These are phyloP conservation scores for Mormyrus proboscirostris DNA, from an alignment of 2,797 vertebrate genomes.

Conservation along the genomic window DNA sequence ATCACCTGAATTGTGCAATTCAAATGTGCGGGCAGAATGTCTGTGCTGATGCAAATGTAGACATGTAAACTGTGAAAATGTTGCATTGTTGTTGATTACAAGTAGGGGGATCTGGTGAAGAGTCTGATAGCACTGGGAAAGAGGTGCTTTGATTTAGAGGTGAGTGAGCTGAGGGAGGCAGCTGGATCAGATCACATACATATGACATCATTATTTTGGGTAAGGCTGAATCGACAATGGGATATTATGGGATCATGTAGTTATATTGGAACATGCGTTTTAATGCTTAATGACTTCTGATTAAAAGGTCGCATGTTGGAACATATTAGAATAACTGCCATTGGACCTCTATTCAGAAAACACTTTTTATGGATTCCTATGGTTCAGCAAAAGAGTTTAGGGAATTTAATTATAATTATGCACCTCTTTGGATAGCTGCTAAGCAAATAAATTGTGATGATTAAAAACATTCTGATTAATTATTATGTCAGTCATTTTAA, in stretches of 20 bases:
- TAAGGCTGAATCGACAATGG: not conserved
- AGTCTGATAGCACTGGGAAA: not conserved
- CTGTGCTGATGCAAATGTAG: not conserved
- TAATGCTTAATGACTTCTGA: not conserved
- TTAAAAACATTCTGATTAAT: not conserved
- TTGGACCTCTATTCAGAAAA: not conserved
- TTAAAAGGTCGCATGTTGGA: not conserved
- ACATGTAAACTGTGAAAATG: not conserved
- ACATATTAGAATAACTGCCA: not conserved
- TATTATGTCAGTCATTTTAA: not conserved
- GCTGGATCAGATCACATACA: not conserved
- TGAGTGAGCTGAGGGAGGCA: not conserved
- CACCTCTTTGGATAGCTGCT: not conserved
- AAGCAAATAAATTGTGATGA: not conserved
- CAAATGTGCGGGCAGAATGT: not conserved
- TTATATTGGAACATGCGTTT: not conserved
- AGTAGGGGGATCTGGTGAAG: not conserved
- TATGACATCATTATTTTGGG: not conserved
- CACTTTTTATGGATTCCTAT: not conserved
- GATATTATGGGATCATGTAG: not conserved
- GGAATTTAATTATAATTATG: not conserved
- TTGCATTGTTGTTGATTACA: not conserved
- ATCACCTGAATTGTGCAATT: not conserved
- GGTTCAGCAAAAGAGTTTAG: not conserved
- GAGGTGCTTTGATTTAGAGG: not conserved